Conservation (phyloP, 2,888 invertebrate genomes). For the Papilio gigon region DNA sequence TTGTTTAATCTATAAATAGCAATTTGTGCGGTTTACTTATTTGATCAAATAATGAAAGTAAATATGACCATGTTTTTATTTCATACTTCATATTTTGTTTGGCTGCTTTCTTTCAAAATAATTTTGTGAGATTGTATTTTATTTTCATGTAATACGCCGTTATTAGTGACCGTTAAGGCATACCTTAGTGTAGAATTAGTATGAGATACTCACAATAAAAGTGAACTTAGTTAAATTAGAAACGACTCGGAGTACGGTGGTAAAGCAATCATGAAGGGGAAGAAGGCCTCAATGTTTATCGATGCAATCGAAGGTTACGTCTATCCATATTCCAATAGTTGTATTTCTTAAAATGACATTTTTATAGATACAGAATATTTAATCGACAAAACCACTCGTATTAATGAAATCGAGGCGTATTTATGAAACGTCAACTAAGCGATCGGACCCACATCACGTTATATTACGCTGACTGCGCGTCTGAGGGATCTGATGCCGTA, state of each 20-base stretch:
- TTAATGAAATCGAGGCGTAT: constrained; percentile 48
- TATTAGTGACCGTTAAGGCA: no score
- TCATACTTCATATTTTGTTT: no score
- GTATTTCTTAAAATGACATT: constrained; percentile 26
- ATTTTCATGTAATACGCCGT: no score
- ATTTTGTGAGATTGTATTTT: neutral
- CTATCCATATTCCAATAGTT: neutral
- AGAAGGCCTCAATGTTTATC: neutral
- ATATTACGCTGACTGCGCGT: constrained; percentile 53
- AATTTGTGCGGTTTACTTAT: constrained; percentile 13
- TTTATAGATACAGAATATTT: constrained; percentile 30
- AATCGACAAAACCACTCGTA: constrained; percentile 42
- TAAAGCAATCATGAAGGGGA: no score
- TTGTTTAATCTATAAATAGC: constrained; percentile 23
- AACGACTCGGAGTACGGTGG: no score
- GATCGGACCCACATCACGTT: constrained; percentile 51
- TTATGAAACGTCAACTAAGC: constrained; percentile 55
- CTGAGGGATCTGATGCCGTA: constrained; percentile 46
- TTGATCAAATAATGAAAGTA: neutral
- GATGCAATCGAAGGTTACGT: neutral
- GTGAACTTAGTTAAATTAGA: no score
- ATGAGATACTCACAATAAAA: no score
- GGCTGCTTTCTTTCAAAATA: neutral
- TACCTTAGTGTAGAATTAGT: no score
- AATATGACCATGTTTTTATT: neutral